A percentile compares a stretch with the other conserved stretches of the same genome.
Evolutionary conservation across 2,797 vertebrate species (phyloP).

Genomic region (Amblyopsis hoosieri): DNA sequence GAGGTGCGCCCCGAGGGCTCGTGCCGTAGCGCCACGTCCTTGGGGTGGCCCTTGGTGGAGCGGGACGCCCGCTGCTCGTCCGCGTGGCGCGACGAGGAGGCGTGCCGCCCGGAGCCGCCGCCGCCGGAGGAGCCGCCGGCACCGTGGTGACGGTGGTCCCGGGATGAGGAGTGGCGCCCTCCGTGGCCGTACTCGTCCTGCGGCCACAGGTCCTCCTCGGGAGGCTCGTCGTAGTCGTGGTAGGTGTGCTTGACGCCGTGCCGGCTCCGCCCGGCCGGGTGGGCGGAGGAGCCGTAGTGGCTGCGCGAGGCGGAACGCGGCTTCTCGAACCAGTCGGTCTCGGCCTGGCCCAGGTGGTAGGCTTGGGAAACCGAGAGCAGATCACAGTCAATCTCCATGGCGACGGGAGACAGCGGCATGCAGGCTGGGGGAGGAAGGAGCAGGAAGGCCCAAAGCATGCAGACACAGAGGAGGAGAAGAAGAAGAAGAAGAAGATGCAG

Average conservation of each 20-base stretch:
- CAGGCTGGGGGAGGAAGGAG: conserved; percentile 79
- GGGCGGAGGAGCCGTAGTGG: conserved; percentile 79
- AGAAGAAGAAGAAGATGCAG: conserved; percentile 73
- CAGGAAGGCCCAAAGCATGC: conserved; percentile 66
- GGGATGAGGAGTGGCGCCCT: conserved; percentile 76
- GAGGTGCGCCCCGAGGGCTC: conserved; percentile 85
- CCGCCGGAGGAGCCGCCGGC: conserved; percentile 51
- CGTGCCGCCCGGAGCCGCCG: conserved; percentile 84
- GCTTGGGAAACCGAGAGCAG: conserved; percentile 99
- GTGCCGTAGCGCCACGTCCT: conserved; percentile 85
- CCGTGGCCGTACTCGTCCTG: conserved; percentile 88
- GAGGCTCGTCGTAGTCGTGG: conserved; percentile 94
- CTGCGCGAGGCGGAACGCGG: conserved; percentile 93
- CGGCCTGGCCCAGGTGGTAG: conserved; percentile 99
- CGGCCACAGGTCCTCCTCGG: conserved; percentile 92
- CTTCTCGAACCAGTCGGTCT: conserved; percentile 99
- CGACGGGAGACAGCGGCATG: conserved; percentile 74
- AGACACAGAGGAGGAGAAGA: conserved; percentile 57
- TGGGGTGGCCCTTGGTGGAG: conserved; percentile 85
- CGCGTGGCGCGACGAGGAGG: conserved; percentile 83
- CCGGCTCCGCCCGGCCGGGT: conserved; percentile 89
- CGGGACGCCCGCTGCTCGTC: conserved; percentile 87
- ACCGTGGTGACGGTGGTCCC: conserved; percentile 91
- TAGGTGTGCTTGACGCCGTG: conserved; percentile 90
- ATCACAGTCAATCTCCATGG: conserved; percentile 89